Conservation (phyloP, 2,797 vertebrate genomes). For the Sitta carolinensis region DNA sequence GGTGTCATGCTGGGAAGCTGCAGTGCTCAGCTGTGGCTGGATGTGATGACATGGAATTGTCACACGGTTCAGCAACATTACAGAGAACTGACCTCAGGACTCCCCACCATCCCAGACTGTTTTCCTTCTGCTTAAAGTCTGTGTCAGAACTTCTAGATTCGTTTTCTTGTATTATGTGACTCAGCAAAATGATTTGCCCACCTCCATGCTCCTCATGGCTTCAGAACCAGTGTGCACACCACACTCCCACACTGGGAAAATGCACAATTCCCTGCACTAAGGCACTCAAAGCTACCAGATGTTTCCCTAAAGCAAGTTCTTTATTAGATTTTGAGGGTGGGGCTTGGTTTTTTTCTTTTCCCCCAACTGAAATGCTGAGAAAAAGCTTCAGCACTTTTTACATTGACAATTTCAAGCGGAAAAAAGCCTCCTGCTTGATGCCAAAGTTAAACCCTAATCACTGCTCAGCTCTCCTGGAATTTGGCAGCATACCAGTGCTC, state of each 20-base stretch:
- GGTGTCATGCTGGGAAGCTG: neutral
- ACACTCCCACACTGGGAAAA: neutral
- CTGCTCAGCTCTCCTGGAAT: conserved; percentile 65
- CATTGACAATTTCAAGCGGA: neutral
- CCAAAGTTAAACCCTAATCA: conserved; percentile 68
- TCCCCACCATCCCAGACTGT: neutral
- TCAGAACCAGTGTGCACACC: neutral
- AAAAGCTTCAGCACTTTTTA: conserved; percentile 20
- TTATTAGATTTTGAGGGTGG: conserved; percentile 39
- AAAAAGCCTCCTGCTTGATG: conserved; percentile 36
- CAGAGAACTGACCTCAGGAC: neutral
- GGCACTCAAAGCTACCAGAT: conserved; percentile 27
- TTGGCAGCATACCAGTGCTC: conserved; percentile 34
- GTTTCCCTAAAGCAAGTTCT: conserved; percentile 50
- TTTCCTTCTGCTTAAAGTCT: neutral
- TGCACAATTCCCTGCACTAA: neutral
- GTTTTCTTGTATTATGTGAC: neutral
- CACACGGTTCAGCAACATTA: neutral
- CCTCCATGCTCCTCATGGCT: neutral
- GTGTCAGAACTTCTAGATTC: neutral
- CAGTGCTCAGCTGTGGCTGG: neutral
- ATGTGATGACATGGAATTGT: neutral
- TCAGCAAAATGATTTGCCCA: neutral
- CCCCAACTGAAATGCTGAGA: neutral
- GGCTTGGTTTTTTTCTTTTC: neutral